Evolutionary conservation across 2,113 vertebrate species (phyloP).

Genomic region (Paracanthobrama guichenoti): DNA sequence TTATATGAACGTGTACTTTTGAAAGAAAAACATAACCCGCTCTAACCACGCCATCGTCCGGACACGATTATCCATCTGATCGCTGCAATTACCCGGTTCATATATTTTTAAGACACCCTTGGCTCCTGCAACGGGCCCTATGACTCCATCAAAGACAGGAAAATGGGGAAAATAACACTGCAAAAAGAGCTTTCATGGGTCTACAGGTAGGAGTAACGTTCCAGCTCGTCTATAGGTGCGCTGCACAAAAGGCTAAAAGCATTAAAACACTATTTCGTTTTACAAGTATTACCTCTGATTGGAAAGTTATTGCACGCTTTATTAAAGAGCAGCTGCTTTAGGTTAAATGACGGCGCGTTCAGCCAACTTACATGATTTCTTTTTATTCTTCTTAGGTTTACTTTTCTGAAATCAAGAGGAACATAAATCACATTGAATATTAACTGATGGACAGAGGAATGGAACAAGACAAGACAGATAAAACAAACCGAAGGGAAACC

Average conservation of each 20-base stretch:
- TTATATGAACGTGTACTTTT: conserved; percentile 45
- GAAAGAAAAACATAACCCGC: conserved; percentile 48
- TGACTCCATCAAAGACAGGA: conserved; percentile 50
- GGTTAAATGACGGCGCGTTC: conserved; percentile 20
- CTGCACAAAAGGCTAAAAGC: conserved; percentile 54
- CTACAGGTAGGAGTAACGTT: conserved; percentile 56
- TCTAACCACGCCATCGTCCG: conserved; percentile 41
- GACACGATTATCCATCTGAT: conserved; percentile 51
- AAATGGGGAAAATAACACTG: conserved; percentile 35
- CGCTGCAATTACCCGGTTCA: conserved; percentile 55
- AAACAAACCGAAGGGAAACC: too few species aligned
- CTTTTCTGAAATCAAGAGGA: background rate
- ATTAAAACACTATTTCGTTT: conserved; percentile 63
- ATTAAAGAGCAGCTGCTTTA: conserved; percentile 61
- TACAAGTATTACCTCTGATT: conserved; percentile 58
- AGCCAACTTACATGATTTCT: conserved; percentile 13
- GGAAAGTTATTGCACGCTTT: conserved; percentile 57
- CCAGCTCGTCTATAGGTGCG: conserved; percentile 33
- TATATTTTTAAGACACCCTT: conserved; percentile 58
- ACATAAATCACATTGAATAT: background rate
- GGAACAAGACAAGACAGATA: background rate
- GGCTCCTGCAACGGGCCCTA: conserved; percentile 38
- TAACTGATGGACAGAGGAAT: background rate
- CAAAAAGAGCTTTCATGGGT: conserved; percentile 57
- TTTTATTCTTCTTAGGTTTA: background rate